phyloP scores from a whole-genome alignment of 1,140 invertebrate genomes.

The Drosophila mayri region DNA sequence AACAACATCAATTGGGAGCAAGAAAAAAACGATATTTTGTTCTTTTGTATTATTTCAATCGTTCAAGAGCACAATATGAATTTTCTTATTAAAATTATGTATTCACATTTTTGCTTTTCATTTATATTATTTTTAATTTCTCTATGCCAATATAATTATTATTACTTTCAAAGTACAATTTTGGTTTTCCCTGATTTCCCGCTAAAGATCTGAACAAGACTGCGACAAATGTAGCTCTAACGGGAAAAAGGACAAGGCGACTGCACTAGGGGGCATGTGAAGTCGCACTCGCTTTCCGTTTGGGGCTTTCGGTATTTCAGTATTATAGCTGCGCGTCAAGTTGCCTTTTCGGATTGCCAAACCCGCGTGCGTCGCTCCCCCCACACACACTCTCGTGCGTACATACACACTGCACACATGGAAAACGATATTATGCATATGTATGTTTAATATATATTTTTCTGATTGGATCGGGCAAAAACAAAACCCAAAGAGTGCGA shows the following conservation, averaged over 20 bases:
- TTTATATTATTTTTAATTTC: not conserved
- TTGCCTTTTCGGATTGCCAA: constrained; percentile 66
- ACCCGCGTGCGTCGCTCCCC: constrained; percentile 47
- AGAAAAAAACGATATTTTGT: not conserved
- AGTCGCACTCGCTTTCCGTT: constrained; percentile 37
- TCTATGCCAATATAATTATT: not conserved
- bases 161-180: not conserved
- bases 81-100: not conserved
- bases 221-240: not conserved
- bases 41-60: too few relatives aligned
- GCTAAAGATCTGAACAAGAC: not conserved
- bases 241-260: not conserved
- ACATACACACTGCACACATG: constrained; percentile 41
- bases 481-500: constrained; percentile 60
- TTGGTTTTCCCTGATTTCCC: not conserved
- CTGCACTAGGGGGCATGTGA: constrained; percentile 28
- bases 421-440: constrained; percentile 63
- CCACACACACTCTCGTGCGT: constrained; percentile 24
- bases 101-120: not conserved
- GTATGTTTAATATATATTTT: constrained; percentile 73
- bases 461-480: constrained; percentile 77
- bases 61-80: too few relatives aligned
- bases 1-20: not conserved
- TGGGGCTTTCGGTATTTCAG: constrained; percentile 58
- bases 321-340: constrained; percentile 76